Conservation (phyloP, 2,113 vertebrate genomes). For the Hucho hucho region DNA sequence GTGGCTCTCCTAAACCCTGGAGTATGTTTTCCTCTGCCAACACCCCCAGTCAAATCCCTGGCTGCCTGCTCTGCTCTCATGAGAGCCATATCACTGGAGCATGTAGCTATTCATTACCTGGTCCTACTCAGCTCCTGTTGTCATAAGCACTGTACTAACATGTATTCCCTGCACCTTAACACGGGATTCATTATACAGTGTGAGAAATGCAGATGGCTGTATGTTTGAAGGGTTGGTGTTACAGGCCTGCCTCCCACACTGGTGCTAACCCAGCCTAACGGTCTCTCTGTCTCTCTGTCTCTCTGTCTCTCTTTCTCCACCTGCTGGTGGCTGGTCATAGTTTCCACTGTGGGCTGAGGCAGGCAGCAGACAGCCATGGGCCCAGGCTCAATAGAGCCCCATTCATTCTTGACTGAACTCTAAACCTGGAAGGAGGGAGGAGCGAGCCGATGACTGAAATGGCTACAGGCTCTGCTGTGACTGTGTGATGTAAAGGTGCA, state of each 20-base stretch:
- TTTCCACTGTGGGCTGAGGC: constrained; percentile 67
- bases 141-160: not conserved
- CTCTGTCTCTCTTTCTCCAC: constrained; percentile 20
- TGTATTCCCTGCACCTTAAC: constrained; percentile 1
- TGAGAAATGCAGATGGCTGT: constrained; percentile 23
- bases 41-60: not conserved
- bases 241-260: constrained; percentile 30
- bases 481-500: constrained; percentile 44
- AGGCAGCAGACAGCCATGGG: constrained; percentile 46
- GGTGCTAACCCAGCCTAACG: not conserved
- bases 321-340: constrained; percentile 56
- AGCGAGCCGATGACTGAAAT: constrained; percentile 22
- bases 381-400: constrained; percentile 63
- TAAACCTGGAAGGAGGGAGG: constrained; percentile 21
- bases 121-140: not conserved
- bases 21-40: constrained; percentile 30
- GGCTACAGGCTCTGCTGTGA: constrained; percentile 37
- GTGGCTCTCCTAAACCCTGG: constrained; percentile 12
- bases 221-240: constrained; percentile 22
- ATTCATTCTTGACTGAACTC: constrained; percentile 67
- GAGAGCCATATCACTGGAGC: not conserved
- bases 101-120: constrained; percentile 16
- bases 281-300: not conserved
- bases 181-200: constrained; percentile 10
- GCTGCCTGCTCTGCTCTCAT: not conserved